phyloP scores from a whole-genome alignment of 1,140 invertebrate genomes.

The Scylla paramamosain region DNA sequence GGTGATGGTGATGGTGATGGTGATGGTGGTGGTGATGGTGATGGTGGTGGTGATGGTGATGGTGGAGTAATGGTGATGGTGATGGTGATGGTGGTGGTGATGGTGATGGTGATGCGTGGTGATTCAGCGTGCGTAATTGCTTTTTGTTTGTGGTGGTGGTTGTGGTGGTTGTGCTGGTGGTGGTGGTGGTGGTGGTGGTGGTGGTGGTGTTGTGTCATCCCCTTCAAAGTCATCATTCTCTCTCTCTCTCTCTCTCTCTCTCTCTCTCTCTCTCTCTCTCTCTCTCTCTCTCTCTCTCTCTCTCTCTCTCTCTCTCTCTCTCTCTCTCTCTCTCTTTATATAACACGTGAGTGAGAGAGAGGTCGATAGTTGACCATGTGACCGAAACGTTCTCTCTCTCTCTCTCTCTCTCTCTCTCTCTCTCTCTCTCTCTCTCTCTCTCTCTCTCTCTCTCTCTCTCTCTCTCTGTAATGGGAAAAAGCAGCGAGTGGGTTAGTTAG shows the following conservation, averaged over 20 bases:
- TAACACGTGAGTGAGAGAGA: too few species aligned
- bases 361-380: too few species aligned
- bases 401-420: not conserved
- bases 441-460: conserved; percentile 4
- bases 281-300: conserved; percentile 8
- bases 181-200: conserved; percentile 18
- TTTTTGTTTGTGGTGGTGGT: not conserved
- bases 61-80: not conserved
- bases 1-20: not conserved
- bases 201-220: conserved; percentile 17
- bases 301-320: not conserved
- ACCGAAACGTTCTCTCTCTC: too few species aligned
- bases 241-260: not conserved
- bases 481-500: not conserved
- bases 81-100: not conserved
- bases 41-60: not conserved
- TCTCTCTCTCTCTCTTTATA: too few species aligned
- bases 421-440: conserved; percentile 16
- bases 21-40: not conserved
- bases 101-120: not conserved
- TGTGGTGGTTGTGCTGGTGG: not conserved
- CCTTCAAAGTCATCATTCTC: not conserved
- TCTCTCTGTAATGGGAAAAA: not conserved
- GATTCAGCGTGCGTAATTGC: not conserved
- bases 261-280: conserved; percentile 3